These are phyloP conservation scores for Sesia bembeciformis DNA, from an alignment of 2,888 invertebrate species.

Conservation along the genomic window DNA sequence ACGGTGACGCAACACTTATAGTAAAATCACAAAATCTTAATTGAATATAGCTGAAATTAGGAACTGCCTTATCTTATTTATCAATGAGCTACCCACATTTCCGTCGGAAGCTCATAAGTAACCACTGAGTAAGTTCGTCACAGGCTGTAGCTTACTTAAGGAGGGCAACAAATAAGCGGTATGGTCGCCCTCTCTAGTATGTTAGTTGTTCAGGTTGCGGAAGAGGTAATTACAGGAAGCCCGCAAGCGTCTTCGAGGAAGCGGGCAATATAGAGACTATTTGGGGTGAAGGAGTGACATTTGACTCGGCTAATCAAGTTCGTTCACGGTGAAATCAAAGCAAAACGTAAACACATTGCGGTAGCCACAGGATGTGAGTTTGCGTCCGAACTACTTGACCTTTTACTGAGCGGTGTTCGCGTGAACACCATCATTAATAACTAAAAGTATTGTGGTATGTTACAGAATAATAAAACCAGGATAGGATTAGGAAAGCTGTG, in stretches of 20 bases:
- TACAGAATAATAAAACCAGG: too few relatives aligned
- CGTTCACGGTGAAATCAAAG: slow-evolving; percentile 56
- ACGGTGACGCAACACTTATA: background rate
- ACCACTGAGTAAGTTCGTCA: slow-evolving; percentile 55
- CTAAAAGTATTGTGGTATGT: too few relatives aligned
- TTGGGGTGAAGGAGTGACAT: slow-evolving; percentile 65
- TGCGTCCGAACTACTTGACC: too few relatives aligned
- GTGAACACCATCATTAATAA: too few relatives aligned
- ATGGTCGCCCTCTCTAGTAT: slow-evolving; percentile 35
- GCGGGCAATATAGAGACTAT: slow-evolving; percentile 40
- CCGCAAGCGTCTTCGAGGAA: slow-evolving; percentile 46
- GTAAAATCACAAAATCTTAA: background rate
- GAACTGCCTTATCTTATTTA: slow-evolving; percentile 2
- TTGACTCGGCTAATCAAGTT: slow-evolving; percentile 65
- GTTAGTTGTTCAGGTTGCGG: slow-evolving; percentile 31
- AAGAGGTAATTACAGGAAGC: slow-evolving; percentile 69
- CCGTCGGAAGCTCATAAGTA: slow-evolving; percentile 58
- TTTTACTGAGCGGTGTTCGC: too few relatives aligned
- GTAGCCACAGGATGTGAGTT: slow-evolving; percentile 52
- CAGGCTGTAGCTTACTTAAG: slow-evolving; percentile 47
- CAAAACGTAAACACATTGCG: slow-evolving; percentile 43
- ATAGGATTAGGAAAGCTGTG: too few relatives aligned
- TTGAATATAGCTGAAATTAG: background rate
- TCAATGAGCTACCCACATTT: slow-evolving; percentile 44
- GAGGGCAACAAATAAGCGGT: slow-evolving; percentile 49